phyloP scores from a whole-genome alignment of 2,888 invertebrate genomes.

The Orchesellides sinensis region DNA sequence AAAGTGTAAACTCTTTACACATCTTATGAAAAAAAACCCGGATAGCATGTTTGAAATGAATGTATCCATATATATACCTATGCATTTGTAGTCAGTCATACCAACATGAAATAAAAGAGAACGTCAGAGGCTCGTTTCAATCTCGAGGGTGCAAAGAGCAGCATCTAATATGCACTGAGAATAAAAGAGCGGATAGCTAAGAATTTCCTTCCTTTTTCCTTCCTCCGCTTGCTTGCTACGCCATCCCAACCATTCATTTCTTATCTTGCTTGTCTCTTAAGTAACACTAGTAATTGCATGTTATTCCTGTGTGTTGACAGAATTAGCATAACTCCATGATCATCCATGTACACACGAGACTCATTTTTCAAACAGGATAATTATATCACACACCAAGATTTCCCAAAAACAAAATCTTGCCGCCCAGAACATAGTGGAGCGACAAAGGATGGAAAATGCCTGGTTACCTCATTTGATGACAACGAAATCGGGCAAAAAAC shows the following conservation, averaged over 20 bases:
- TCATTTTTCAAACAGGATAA: conserved; percentile 69
- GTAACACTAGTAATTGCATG: conserved; percentile 51
- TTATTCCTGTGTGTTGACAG: conserved; percentile 66
- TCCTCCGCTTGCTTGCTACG: conserved; percentile 13
- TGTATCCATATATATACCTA: too few species aligned
- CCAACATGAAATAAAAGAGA: conserved; percentile 21
- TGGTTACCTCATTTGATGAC: conserved; percentile 48
- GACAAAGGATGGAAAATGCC: neutral
- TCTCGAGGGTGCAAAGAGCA: conserved; percentile 66
- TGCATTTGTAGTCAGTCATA: neutral
- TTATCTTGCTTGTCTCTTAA: conserved; percentile 35
- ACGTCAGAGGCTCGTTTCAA: conserved; percentile 33
- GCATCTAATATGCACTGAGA: conserved; percentile 66
- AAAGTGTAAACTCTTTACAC: neutral
- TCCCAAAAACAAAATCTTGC: neutral
- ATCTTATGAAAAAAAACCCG: neutral
- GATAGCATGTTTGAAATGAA: too few species aligned
- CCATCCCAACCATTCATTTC: conserved; percentile 45
- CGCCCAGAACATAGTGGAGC: too few species aligned
- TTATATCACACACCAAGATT: conserved; percentile 32
- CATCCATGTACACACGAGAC: conserved; percentile 67
- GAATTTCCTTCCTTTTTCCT: conserved; percentile 43
- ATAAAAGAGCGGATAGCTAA: conserved; percentile 10
- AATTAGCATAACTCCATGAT: conserved; percentile 72
- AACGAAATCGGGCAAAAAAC: conserved; percentile 37